Evolutionary conservation across 2,113 vertebrate genomes (phyloP).

Genomic region (Pygoscelis adeliae): DNA sequence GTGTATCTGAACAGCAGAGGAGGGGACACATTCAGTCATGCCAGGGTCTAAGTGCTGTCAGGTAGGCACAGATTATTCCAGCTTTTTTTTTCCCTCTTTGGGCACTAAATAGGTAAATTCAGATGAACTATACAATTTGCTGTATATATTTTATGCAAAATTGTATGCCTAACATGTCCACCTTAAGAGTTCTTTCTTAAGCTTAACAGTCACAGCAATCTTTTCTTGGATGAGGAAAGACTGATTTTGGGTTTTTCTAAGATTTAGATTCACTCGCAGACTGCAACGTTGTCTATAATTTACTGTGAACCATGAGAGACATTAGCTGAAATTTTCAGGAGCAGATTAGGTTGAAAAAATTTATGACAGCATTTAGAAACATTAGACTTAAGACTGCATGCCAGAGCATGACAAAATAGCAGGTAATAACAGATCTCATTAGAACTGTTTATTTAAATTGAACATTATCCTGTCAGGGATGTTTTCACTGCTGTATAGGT

Average conservation of each 20-base stretch:
- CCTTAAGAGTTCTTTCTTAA: not conserved
- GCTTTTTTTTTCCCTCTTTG: not conserved
- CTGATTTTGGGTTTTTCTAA: not conserved
- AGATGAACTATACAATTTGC: not conserved
- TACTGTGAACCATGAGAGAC: conserved; percentile 44
- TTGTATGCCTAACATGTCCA: not conserved
- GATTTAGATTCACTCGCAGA: conserved; percentile 18
- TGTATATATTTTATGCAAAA: not conserved
- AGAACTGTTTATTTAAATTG: conserved; percentile 77
- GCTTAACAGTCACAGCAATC: not conserved
- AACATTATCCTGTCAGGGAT: conserved; percentile 73
- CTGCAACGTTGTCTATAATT: not conserved
- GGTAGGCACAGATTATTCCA: not conserved
- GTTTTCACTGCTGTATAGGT: conserved; percentile 57
- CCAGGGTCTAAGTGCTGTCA: not conserved
- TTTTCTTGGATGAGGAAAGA: not conserved
- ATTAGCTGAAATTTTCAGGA: conserved; percentile 64
- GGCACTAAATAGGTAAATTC: not conserved
- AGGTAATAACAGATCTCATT: conserved; percentile 78
- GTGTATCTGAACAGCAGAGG: not conserved
- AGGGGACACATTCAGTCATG: accelerated
- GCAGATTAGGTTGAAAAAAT: conserved; percentile 69
- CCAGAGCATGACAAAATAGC: conserved; percentile 68
- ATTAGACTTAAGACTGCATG: conserved; percentile 58
- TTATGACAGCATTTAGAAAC: conserved; percentile 72